Conservation (phyloP, 2,888 invertebrate genomes). For the Zhuqinia jingwanae region DNA sequence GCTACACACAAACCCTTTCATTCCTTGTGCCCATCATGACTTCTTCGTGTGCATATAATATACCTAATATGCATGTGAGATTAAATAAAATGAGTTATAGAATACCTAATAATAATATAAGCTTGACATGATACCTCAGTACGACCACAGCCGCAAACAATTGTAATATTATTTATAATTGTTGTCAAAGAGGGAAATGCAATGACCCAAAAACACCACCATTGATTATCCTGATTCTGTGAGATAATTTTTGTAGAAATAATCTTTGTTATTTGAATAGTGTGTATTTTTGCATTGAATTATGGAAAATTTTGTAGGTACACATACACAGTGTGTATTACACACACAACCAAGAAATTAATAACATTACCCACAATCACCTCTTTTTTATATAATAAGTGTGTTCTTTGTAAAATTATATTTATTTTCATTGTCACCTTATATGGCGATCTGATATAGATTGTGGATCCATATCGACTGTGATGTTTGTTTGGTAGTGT, state of each 20-base stretch:
- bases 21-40: slow-evolving; percentile 16
- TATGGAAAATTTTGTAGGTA: slow-evolving; percentile 8
- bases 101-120: background rate
- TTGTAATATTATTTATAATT: slow-evolving; percentile 16
- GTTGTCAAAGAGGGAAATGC: slow-evolving; percentile 35
- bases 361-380: too few species aligned
- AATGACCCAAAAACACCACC: slow-evolving; percentile 56
- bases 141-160: slow-evolving; percentile 49
- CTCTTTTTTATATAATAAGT: too few species aligned
- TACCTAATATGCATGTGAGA: too few species aligned
- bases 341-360: too few species aligned
- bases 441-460: background rate
- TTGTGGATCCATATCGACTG: background rate
- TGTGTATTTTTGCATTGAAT: slow-evolving; percentile 25
- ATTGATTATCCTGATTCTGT: slow-evolving; percentile 56
- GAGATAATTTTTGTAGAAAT: slow-evolving; percentile 38
- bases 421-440: slow-evolving; percentile 23
- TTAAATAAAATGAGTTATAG: slow-evolving; percentile 25
- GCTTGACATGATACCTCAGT: slow-evolving; percentile 18
- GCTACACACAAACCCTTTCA: slow-evolving; percentile 23
- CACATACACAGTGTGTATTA: background rate
- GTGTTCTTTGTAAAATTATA: background rate
- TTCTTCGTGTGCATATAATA: background rate
- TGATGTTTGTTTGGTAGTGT: background rate
- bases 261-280: slow-evolving; percentile 15